Evolutionary conservation across 2,888 invertebrate genomes (phyloP).

Genomic region (Yponomeuta malinellus): DNA sequence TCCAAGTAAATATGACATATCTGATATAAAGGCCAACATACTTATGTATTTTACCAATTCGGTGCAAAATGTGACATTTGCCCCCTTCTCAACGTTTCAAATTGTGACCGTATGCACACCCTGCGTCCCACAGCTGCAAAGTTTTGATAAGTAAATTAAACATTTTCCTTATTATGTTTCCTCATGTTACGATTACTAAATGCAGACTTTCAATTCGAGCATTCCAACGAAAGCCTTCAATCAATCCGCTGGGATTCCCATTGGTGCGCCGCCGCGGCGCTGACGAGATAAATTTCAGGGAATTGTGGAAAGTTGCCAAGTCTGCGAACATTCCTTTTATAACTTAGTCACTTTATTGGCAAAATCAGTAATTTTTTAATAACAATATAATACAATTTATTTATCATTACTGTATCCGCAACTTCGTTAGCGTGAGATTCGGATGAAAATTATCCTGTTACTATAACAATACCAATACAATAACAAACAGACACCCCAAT

Average conservation of each 20-base stretch:
- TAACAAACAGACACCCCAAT: no score
- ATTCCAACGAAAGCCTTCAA: not conserved
- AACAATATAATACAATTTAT: not conserved
- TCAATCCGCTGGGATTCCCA: not conserved
- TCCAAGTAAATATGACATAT: not conserved
- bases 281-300: not conserved
- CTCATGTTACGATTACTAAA: not conserved
- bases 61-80: no score
- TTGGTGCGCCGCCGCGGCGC: not conserved
- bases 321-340: not conserved
- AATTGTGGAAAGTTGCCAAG: not conserved
- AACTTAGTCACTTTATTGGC: not conserved
- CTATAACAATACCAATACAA: no score
- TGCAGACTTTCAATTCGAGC: not conserved
- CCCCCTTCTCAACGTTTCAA: no score
- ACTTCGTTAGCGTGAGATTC: no score
- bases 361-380: not conserved
- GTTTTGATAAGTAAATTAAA: no score
- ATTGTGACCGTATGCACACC: no score
- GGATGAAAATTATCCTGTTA: no score
- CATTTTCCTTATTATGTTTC: not conserved
- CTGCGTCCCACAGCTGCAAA: no score
- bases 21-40: not conserved
- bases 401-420: no score
- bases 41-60: no score